Base-by-base conservation (phyloP, 2,888 invertebrate species). In the Pterobdella sp. region DNA sequence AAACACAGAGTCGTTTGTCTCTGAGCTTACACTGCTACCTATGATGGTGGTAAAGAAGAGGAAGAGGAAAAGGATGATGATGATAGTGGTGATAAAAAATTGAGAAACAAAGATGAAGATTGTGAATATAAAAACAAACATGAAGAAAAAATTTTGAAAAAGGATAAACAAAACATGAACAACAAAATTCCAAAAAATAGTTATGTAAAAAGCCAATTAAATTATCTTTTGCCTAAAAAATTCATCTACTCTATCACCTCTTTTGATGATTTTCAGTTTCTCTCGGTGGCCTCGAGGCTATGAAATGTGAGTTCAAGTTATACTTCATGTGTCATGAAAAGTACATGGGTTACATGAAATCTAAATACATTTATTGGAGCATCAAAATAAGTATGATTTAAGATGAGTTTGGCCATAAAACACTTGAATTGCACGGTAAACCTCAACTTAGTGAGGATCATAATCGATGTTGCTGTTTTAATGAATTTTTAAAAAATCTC, bases 1-100 rank as follows among this genome's bases (percentile, higher is more conserved):
- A 56, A 56, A 56, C 10, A 56, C 60, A 14, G 60, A 56, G n/a
- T 56, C 60, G 60, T 56, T 56, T n/a, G 60, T 56, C 3, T 14
- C n/a, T 4, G 60, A 22, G n/a, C 60, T 26, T n/a, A 56, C 60
- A 18, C 4, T 22, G 10, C 18, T 26, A 4, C 60, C 60, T 56
- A 26, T 56, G 49, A 14, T 42, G 49, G 7, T 42, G 49, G 7
- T 42, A 22, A 14, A 14, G 49, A 14, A 14, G 49, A 14, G 7
- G 4, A 26, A 26, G 10, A 26, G 7, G 4, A 26, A 26, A 3
- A n/a, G 7, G 4, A 26, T 56, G 60, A 26, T 56, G 4, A 26
- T 56, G 4, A 26, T 56, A 3, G 60, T 4, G 60, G 60, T 56
- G 4, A 26, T 56, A 42, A 42, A 42, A 42, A 42, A 14, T 14